Base-by-base conservation (phyloP, 2,888 invertebrate genomes). In the Nomada flava region DNA sequence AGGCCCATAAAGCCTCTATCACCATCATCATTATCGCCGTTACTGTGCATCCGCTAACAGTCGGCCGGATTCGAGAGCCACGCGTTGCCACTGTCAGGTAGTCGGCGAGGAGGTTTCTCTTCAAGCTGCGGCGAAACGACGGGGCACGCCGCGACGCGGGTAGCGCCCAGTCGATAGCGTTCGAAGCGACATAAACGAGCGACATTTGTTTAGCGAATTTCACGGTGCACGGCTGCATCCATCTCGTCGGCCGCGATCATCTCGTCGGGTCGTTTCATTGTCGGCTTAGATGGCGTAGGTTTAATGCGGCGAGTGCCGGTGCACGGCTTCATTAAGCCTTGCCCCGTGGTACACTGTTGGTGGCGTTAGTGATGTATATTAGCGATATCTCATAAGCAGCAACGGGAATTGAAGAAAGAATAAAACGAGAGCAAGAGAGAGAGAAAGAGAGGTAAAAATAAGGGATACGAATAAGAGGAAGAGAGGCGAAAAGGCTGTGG, bases 351-450 rank as follows among this genome's bases (percentile, higher is more conserved):
- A 86, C 91, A 83, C 89, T 82, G 89, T 89, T 92, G 92, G 91
- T 92, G 91, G 92, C 91, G 90, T 87, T 89, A 87, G 87, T 92
- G 92, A 93, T 93, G 88, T 90, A 92, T 92, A 88, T 85, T 87
- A 74, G 83, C 90, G 87, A 93, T 93, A 92, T 92, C 90, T 92
- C 92, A 91, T 70, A 65, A 78, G 79, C 81, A 80, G 70, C 82
- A 78, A 73, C 72, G 77, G 68, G 53, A 68, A 75, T 71, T 74
- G 79, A 76, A 36, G 7, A 29, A 36, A 1, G 73, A 50, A 36
- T 29, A 76, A 73, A 23, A 73, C 62, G 76, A 68, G 71, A 70
- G 74, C 69, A 71, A 67, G 7, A 36, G 36, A 1, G 36, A 7
- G 36, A 36, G 5, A 5, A 7, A 29, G 29, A 36, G 36, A 36